These are phyloP conservation scores for Mythimna impura DNA, from an alignment of 2,888 invertebrate species.

Conservation along the genomic window DNA sequence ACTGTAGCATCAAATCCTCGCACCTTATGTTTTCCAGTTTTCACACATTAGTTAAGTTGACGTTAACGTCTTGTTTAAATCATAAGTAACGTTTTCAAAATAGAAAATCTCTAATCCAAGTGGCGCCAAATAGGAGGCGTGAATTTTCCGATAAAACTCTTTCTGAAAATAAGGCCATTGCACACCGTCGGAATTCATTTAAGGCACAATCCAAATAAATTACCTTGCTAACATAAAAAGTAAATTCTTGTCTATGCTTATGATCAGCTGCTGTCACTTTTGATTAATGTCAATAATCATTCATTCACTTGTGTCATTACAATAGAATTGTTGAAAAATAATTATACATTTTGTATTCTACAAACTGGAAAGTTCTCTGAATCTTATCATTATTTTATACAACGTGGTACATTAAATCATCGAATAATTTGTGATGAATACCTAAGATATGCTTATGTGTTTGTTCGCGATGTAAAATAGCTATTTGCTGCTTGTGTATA, in stretches of 20 bases:
- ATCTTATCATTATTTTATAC: slow-evolving; percentile 5
- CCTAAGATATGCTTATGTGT: slow-evolving; percentile 26
- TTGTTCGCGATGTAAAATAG: slow-evolving; percentile 39
- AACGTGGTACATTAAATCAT: slow-evolving; percentile 18
- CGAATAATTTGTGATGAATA: slow-evolving; percentile 17
- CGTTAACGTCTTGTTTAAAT: too few relatives aligned
- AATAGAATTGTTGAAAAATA: slow-evolving; percentile 43
- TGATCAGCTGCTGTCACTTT: slow-evolving; percentile 32
- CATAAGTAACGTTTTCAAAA: too few relatives aligned
- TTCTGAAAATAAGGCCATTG: background rate
- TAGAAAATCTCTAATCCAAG: too few relatives aligned
- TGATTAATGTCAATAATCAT: slow-evolving; percentile 14
- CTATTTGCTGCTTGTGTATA: slow-evolving; percentile 33
- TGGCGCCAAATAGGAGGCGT: background rate
- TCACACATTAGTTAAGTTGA: too few relatives aligned
- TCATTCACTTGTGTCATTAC: slow-evolving; percentile 9
- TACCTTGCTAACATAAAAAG: background rate
- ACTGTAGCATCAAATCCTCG: too few relatives aligned
- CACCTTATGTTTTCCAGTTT: too few relatives aligned
- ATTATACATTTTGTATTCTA: slow-evolving; percentile 23
- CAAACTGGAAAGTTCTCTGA: slow-evolving; percentile 31
- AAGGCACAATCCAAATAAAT: background rate
- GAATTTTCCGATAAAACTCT: background rate
- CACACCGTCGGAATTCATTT: background rate
- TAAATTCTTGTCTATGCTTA: slow-evolving; percentile 24